A percentile compares a stretch with the other conserved stretches of the same genome.
Evolutionary conservation across 2,888 invertebrate genomes (phyloP).

Genomic region (Leucozona laternaria): DNA sequence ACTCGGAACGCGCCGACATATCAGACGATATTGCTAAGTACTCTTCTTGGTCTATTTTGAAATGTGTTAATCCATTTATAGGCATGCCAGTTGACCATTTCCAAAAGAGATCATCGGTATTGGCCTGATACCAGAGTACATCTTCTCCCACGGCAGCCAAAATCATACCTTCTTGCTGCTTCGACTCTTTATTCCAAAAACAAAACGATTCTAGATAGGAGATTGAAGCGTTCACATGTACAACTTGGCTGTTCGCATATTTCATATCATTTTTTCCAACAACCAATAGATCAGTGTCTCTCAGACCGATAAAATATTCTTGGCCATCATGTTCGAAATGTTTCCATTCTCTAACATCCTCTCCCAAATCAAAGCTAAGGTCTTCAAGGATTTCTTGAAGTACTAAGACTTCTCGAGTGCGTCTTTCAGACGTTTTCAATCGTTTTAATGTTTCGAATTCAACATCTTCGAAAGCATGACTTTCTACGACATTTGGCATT

Average conservation of each 20-base stretch:
- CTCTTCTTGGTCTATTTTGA: conserved; percentile 77
- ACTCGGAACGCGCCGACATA: conserved; percentile 60
- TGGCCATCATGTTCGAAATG: conserved; percentile 78
- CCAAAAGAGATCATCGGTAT: conserved; percentile 77
- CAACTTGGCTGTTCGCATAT: conserved; percentile 70
- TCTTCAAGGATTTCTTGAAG: conserved; percentile 81
- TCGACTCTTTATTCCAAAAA: conserved; percentile 79
- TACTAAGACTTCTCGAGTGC: conserved; percentile 80
- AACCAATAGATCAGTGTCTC: conserved; percentile 77
- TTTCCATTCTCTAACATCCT: conserved; percentile 80
- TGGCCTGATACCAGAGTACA: conserved; percentile 79
- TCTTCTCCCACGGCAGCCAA: conserved; percentile 77
- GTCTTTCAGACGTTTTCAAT: conserved; percentile 79
- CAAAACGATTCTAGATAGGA: conserved; percentile 77
- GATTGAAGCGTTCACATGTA: conserved; percentile 76
- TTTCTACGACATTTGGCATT: conserved; percentile 79
- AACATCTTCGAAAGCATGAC: conserved; percentile 75
- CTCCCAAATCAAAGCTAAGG: conserved; percentile 78
- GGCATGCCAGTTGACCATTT: conserved; percentile 79
- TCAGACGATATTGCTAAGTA: conserved; percentile 78
- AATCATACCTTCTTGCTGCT: conserved; percentile 78
- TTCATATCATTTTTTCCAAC: conserved; percentile 72
- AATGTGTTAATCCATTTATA: conserved; percentile 78
- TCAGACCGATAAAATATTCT: conserved; percentile 80
- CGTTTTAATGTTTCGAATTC: conserved; percentile 79